A percentile compares a stretch with the other conserved stretches of the same genome.
These are phyloP conservation scores for Drosophila pectinifera DNA, from an alignment of 1,140 invertebrate species.

Conservation along the genomic window DNA sequence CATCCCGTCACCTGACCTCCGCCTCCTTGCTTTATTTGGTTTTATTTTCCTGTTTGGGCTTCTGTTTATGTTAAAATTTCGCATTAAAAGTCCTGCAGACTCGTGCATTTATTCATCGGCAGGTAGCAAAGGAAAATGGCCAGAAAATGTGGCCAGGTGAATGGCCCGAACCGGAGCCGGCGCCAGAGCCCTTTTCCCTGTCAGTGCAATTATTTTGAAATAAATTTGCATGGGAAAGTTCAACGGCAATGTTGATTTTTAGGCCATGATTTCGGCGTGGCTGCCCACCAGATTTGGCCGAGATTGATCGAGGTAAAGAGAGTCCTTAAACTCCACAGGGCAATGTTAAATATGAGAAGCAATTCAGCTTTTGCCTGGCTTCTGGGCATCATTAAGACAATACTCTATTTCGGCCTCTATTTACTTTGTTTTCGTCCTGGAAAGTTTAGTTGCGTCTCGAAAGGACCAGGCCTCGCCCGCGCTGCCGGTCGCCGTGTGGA, in stretches of 20 bases:
- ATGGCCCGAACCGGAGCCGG: constrained; percentile 3
- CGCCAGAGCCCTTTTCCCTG: background rate
- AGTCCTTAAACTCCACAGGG: background rate
- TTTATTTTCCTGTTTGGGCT: background rate
- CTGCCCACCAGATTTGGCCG: no score
- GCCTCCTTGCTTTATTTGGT: constrained; percentile 14
- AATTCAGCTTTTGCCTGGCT: constrained; percentile 5
- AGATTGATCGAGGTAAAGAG: background rate
- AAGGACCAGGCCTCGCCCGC: background rate
- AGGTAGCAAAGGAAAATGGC: constrained; percentile 17
- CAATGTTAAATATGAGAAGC: background rate
- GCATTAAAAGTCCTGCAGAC: no score
- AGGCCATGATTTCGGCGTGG: constrained; percentile 19
- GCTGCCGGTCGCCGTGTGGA: constrained; percentile 19
- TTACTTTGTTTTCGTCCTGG: constrained; percentile 7
- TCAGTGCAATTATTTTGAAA: constrained; percentile 53
- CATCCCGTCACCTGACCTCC: background rate
- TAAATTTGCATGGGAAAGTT: constrained; percentile 53
- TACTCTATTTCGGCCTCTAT: background rate
- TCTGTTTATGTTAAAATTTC: constrained; percentile 1
- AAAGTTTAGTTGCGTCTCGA: background rate
- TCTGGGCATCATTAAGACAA: constrained; percentile 1
- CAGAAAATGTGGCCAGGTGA: constrained; percentile 44
- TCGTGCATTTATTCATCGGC: background rate
- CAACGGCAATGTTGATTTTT: constrained; percentile 33